Evolutionary conservation across 2,113 vertebrate species (phyloP), one percentile per base, ranked within the genome.

Genomic region (Capra hircus): DNA sequence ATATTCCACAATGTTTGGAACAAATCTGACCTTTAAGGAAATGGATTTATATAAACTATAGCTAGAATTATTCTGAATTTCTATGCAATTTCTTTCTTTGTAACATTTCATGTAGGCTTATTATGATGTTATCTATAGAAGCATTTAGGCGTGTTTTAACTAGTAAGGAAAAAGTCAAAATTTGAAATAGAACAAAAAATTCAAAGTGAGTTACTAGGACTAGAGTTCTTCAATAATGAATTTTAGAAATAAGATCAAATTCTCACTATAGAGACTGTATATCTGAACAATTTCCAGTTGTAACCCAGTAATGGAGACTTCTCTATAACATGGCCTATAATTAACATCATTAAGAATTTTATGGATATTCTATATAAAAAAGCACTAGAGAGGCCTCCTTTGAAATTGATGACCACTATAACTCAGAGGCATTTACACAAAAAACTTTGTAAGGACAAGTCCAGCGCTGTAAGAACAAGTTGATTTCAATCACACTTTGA

Each of bases 31-130:
- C 94, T 97, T 97, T 98, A 92, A 90, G 30, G 27, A 87, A 98
- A 90, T 94, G 52, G 30, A 97, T 95, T 98, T 96, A 86, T 43
- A 97, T 52, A 96, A 74, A 88, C 59, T 33, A 45, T 45, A 57
- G 6, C 57, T 83, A 17, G 1, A 71, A 80, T 59, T 97, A 97
- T 98, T 97, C 81, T 96, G 33, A 78, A 78, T 97, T 95, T 94
- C 96, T 95, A 97, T 96, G 78, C 74, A 97, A 67, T 98, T 98
- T 98, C 81, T 87, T 90, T 94, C 81, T 74, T 95, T 94, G 94
- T 88, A 55, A 88, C 83, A 96, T 85, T 96, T 97, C 91, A 89
- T 62, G 30, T 27, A 96, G n/a, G 30, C 12, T 97, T 97, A 91
- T 50, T 97, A 96, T 97, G 82, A 95, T 93, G 95, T 97, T 98